These are phyloP conservation scores for Popillia japonica DNA, from an alignment of 1,140 invertebrate species.

Conservation along the genomic window DNA sequence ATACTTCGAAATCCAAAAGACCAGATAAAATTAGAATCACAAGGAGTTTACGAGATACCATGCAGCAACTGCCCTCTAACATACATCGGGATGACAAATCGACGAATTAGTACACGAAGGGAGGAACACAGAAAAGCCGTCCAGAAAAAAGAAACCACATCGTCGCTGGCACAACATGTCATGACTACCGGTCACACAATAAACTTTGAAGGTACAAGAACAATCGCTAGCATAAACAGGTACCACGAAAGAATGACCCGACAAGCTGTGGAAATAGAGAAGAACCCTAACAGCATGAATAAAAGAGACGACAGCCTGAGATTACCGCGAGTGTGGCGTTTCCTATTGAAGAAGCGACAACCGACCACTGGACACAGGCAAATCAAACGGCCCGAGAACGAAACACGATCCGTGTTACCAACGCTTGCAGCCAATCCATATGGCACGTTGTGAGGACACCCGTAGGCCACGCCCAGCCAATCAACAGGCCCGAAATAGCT, in stretches of 20 bases:
- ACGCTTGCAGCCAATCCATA: no score
- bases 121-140: not conserved
- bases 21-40: not conserved
- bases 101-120: not conserved
- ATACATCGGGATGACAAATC: not conserved
- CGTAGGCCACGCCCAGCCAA: no score
- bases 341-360: no score
- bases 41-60: not conserved
- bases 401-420: no score
- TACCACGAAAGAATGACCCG: not conserved
- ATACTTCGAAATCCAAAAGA: not conserved
- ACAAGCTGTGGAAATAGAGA: not conserved
- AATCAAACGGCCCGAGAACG: no score
- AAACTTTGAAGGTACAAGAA: not conserved
- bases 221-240: not conserved
- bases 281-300: not conserved
- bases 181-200: not conserved
- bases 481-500: no score
- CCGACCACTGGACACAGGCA: no score
- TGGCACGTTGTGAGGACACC: no score
- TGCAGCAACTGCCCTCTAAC: not conserved
- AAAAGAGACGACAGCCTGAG: not conserved
- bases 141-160: not conserved
- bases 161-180: not conserved
- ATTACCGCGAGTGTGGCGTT: not conserved